These are phyloP conservation scores for Orbicella faveolata DNA, from an alignment of 64 coral and sea anemone species.

Conservation along the genomic window DNA sequence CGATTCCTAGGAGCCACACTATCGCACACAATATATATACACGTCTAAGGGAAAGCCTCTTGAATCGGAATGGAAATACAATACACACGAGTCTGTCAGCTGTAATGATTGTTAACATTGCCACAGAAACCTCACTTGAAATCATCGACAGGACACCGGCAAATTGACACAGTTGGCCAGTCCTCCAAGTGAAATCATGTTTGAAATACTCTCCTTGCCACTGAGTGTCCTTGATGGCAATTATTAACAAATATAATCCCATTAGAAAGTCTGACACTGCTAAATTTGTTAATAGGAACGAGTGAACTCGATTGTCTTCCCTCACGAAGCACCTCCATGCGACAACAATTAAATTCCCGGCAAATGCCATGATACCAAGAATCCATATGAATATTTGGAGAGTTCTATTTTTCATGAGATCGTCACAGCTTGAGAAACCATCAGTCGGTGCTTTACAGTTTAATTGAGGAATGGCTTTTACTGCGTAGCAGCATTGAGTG, in stretches of 20 bases:
- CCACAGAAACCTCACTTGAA: slow-evolving; percentile 57
- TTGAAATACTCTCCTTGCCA: slow-evolving; percentile 74
- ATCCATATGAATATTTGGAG: slow-evolving; percentile 60
- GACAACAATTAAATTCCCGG: slow-evolving; percentile 51
- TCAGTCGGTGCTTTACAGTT: slow-evolving; percentile 32
- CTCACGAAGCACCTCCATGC: slow-evolving; percentile 7
- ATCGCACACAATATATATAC: not conserved
- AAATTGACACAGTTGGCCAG: slow-evolving; percentile 18
- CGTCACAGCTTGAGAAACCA: slow-evolving; percentile 64
- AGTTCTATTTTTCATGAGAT: slow-evolving; percentile 60
- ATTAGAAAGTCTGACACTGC: slow-evolving; percentile 63
- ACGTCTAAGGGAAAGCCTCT: not conserved
- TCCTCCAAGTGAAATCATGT: slow-evolving; percentile 48
- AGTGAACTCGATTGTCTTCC: slow-evolving; percentile 51
- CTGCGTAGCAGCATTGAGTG: slow-evolving; percentile 46
- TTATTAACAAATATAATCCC: slow-evolving; percentile 66
- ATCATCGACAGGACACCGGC: slow-evolving; percentile 52
- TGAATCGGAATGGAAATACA: slow-evolving; percentile 45
- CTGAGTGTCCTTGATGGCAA: slow-evolving; percentile 53
- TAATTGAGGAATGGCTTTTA: slow-evolving; percentile 22
- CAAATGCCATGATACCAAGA: slow-evolving; percentile 55
- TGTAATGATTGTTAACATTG: slow-evolving; percentile 59
- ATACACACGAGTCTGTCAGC: slow-evolving; percentile 57
- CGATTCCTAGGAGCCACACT: slow-evolving; percentile 23
- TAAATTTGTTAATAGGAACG: slow-evolving; percentile 54